Base-by-base conservation (phyloP, 2,888 invertebrate species). In the Clivina fossor region DNA sequence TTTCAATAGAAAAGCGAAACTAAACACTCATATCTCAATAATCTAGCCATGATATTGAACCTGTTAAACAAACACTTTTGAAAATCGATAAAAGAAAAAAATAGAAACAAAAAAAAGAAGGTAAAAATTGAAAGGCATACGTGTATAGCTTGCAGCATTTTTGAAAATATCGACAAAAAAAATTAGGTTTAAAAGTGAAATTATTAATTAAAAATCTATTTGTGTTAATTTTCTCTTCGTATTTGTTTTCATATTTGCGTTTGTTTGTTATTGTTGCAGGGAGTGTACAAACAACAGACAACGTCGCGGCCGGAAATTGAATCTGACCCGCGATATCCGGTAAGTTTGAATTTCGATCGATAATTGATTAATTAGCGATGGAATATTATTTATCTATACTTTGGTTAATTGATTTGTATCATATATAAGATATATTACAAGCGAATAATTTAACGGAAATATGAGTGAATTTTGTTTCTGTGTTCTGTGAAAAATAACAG, bases 161-260 rank as follows among this genome's bases (percentile, higher is more conserved):
- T n/a, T n/a, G n/a, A n/a, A n/a, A n/a, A n/a, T n/a, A n/a, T n/a
- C n/a, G 32, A 47, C 20, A 47, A 33, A n/a, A n/a, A n/a, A n/a
- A n/a, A n/a, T n/a, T n/a, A n/a, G n/a, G 11, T n/a, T 30, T 38
- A 53, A 53, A 53, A 53, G 53, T 53, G 53, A 53, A 53, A 53
- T 44, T 41, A 15, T 24, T 28, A 44, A 53, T 53, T 53, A 53
- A 44, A 53, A 44, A 53, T 35, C 32, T 44, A 49, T 49, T 49
- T 38, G n/a, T 49, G 26, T 49, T 49, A 38, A 49, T 49, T 35
- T 49, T 49, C 49, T 49, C 49, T 40, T 49, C 40, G 38, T 30
- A 11, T 13, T 13, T 30, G 2, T 9, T 15, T 33, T 13, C 16
- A 15, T 15, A 33, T 33, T 33, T 33, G 13, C 33, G 16, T 16